Base-by-base conservation (phyloP, 1,140 invertebrate species). In the Caenorhabditis brenneri region DNA sequence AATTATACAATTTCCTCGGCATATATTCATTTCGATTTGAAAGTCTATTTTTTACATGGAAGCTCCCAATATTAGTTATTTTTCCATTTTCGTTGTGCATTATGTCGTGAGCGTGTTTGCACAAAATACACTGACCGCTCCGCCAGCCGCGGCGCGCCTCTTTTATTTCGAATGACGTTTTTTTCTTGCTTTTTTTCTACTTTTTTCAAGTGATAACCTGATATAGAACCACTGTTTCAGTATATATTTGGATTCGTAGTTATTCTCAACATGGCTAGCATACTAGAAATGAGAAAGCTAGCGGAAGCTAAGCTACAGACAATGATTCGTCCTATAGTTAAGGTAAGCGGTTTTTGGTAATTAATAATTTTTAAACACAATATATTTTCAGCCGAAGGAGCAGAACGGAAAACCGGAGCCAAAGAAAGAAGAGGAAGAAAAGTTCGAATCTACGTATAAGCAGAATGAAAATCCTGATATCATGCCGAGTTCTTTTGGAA, bases 401-500 rank as follows among this genome's bases (percentile, higher is more conserved):
- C 65, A 42, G 24, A 74, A 74, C 46, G 65, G 65, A 9, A 74
- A 39, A 36, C 36, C 10, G n/a, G 65, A 74, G 22, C 29, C 65
- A 10, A 74, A 74, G 22, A 74, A 74, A 9, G 65, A 74, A 42
- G 65, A 74, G 24, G 65, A 74, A 3, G 65, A 74, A 24, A 74
- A 74, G 9, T 74, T 74, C 6, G 36, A 42, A 42, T 74, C 65
- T 2, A 42, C 19, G 9, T 74, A 74, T 22, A 74, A 74, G 24
- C 65, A 74, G 10, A 74, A 36, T 3, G 65, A 74, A 74, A 74
- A 74, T 27, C 33, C 65, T 31, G 19, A 42, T 10, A 74, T 74
- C n/a, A 74, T 15, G 22, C 65, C 33, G 24, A 74, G 65, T 78
- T 79, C 84, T 42, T 51, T 85, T 36, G 84, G 79, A 12, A 80